Evolutionary conservation across 2,797 vertebrate genomes (phyloP), one percentile per base, ranked within the genome.

Genomic region (Crocodylus rhombifer): DNA sequence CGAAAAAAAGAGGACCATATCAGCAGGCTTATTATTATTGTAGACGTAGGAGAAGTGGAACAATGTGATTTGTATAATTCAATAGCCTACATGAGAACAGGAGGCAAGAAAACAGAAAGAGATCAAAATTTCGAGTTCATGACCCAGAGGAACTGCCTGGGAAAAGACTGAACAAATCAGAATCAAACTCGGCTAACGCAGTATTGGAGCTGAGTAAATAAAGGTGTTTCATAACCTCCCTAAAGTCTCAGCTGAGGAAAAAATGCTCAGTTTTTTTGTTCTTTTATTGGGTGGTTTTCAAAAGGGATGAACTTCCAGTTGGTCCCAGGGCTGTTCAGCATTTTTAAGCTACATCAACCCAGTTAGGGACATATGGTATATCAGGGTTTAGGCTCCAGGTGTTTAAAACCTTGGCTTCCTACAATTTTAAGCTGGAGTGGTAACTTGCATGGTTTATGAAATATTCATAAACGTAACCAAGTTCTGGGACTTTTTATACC

Each of bases 51-150:
- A 36, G 14, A 73, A 73, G 14, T 42, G 36, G 23, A 93, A 17
- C 2, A 25, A 26, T 5, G 2, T 5, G 9, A 1, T 10, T 25
- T 26, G 33, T 3, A 3, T 4, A 3, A n/a, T 16, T 77, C 42
- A 82, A 57, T 80, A 64, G 2, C 9, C 1, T 9, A 20, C 0
- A 15, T 5, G 60, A 80, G 28, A 81, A 65, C 3, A 64, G 14
- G 18, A 26, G 85, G 16, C 30, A 79, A 73, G 1, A 14, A 9
- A 1, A 77, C 28, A 51, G 71, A 5, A 64, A 51, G 77, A 56
- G 3, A 76, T 4, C 28, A 75, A 85, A 92, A 62, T 12, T 56
- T 36, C 3, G 62, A 73, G 12, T 42, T 89, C 13, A 36, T 21
- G 75, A 56, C 28, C 7, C 17, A 36, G 33, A 78, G 56, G 88